These are phyloP conservation scores for Drosophila borealis DNA, from an alignment of 2,888 invertebrate species.

Conservation along the genomic window DNA sequence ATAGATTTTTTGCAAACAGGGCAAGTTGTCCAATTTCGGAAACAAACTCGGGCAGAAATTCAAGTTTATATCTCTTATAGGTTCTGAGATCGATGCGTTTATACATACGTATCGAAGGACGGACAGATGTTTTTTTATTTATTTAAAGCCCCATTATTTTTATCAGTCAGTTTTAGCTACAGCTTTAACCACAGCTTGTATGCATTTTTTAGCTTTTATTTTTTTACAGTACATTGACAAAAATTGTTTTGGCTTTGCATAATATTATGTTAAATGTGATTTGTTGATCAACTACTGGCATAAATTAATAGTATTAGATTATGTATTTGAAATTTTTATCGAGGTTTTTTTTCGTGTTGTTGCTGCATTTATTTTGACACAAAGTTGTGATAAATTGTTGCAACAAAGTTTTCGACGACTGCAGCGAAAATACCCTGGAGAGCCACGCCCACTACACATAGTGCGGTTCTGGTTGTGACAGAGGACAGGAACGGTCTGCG, in stretches of 20 bases:
- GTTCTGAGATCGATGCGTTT: no score
- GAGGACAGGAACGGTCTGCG: conserved; percentile 26
- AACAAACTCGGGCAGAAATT: no score
- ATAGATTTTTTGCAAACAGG: no score
- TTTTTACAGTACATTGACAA: neutral
- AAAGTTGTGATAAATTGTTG: conserved; percentile 58
- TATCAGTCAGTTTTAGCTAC: no score
- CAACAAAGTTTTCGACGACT: conserved; percentile 37
- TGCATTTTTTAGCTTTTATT: neutral
- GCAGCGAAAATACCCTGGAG: conserved; percentile 43
- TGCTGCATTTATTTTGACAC: conserved; percentile 43
- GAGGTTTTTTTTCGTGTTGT: neutral
- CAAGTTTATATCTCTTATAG: no score
- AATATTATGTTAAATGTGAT: neutral
- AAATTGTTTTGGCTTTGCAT: neutral
- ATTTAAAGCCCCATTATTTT: no score
- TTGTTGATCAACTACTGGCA: conserved; percentile 8
- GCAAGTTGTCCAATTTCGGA: no score
- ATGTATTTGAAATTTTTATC: conserved; percentile 5
- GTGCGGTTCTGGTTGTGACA: conserved; percentile 30
- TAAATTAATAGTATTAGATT: neutral
- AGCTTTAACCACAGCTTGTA: no score
- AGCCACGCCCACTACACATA: conserved; percentile 16
- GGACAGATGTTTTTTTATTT: no score
- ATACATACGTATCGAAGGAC: no score